Evolutionary conservation across 2,888 invertebrate genomes (phyloP).

Genomic region (Lycocerus yunnanus): DNA sequence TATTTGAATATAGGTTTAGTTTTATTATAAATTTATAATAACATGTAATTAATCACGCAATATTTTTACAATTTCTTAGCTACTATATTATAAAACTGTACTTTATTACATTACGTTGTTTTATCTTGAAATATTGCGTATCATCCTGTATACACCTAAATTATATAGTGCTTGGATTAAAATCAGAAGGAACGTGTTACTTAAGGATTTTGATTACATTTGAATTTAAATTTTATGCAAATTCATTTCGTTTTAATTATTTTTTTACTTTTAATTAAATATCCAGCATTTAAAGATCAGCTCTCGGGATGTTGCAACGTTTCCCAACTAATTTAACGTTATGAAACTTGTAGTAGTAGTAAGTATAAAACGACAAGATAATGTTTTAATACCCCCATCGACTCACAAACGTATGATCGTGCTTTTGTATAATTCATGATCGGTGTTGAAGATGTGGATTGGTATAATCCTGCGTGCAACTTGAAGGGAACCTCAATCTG

Average conservation of each 20-base stretch:
- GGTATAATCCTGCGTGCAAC: conserved; percentile 31
- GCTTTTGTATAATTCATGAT: conserved; percentile 42
- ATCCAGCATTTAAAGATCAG: neutral
- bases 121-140: neutral
- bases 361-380: neutral
- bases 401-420: neutral
- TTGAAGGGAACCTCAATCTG: conserved; percentile 48
- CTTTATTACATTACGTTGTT: too few relatives aligned
- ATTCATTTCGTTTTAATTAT: neutral
- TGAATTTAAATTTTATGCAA: neutral
- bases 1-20: too few relatives aligned
- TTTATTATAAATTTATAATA: too few relatives aligned
- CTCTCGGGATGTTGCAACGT: neutral
- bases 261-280: neutral
- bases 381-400: neutral
- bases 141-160: neutral
- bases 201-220: neutral
- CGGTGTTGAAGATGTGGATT: conserved; percentile 35
- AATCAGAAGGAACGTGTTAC: neutral
- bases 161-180: neutral
- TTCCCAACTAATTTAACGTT: neutral
- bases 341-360: neutral
- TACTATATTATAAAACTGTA: too few relatives aligned
- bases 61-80: too few relatives aligned
- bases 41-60: too few relatives aligned